A percentile compares a stretch with the other conserved stretches of the same genome.
phyloP scores from a whole-genome alignment of 2,888 invertebrate species.

The Malacosoma neustria region DNA sequence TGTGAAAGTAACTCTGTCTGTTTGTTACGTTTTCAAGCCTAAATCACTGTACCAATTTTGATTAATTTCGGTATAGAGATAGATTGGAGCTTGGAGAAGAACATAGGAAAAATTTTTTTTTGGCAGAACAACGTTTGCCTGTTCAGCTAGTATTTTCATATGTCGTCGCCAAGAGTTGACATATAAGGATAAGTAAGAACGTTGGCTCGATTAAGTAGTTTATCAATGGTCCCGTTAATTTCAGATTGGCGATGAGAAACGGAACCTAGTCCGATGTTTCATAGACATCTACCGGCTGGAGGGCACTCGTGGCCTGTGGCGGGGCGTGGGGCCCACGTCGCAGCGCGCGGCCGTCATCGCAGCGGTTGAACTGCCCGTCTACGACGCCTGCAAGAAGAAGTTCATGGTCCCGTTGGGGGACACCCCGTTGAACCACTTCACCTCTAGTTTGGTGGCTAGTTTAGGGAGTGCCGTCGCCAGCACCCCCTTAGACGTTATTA shows the following conservation, averaged over 20 bases:
- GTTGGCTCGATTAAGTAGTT: no score
- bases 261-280: constrained; percentile 84
- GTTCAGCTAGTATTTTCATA: no score
- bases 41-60: no score
- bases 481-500: constrained; percentile 94
- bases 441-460: constrained; percentile 93
- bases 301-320: constrained; percentile 90
- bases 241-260: constrained; percentile 73
- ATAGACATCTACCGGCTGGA: constrained; percentile 87
- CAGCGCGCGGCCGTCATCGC: constrained; percentile 95
- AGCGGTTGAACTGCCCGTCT: constrained; percentile 94
- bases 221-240: no score
- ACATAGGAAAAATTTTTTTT: no score
- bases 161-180: no score
- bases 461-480: constrained; percentile 95
- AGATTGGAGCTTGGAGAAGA: no score
- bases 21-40: no score
- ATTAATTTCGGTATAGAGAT: no score
- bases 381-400: constrained; percentile 90
- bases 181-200: no score
- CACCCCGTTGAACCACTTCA: constrained; percentile 88
- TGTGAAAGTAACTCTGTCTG: no score
- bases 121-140: no score
- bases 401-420: constrained; percentile 83
- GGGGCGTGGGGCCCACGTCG: constrained; percentile 94